Percentiles rank a stretch among this genome's conserved stretches.
Conservation (phyloP, 2,113 vertebrate genomes). For the Aspiorhynchus laticeps region DNA sequence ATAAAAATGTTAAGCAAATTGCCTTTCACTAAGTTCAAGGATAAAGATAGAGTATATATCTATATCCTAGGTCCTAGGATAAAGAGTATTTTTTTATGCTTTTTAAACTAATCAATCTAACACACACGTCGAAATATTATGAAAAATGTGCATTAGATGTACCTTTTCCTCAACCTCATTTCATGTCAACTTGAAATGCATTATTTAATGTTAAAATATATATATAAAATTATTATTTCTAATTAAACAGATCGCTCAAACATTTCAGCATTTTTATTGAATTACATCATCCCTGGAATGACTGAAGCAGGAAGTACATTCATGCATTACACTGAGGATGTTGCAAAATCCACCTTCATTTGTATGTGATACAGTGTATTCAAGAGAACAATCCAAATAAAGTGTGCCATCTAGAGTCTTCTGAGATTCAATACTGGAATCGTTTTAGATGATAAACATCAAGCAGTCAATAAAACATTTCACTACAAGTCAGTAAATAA, state of each 20-base stretch:
- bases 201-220: not conserved
- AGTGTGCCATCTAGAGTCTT: constrained; percentile 22
- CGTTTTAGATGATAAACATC: not conserved
- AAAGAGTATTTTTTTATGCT: too few relatives aligned
- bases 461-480: not conserved
- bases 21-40: not conserved
- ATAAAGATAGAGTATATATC: too few relatives aligned
- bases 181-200: not conserved
- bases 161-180: not conserved
- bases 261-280: constrained; percentile 12
- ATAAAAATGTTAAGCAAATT: not conserved
- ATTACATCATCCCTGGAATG: constrained; percentile 41
- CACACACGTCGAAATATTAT: too few relatives aligned
- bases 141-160: not conserved
- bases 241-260: constrained; percentile 26
- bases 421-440: not conserved
- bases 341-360: constrained; percentile 14
- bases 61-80: too few relatives aligned
- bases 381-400: not conserved
- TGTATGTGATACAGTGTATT: not conserved
- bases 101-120: too few relatives aligned
- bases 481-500: not conserved
- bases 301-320: constrained; percentile 40
- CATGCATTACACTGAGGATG: not conserved
- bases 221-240: not conserved